Evolutionary conservation across 2,888 invertebrate genomes (phyloP).

Genomic region (Allacma fusca): DNA sequence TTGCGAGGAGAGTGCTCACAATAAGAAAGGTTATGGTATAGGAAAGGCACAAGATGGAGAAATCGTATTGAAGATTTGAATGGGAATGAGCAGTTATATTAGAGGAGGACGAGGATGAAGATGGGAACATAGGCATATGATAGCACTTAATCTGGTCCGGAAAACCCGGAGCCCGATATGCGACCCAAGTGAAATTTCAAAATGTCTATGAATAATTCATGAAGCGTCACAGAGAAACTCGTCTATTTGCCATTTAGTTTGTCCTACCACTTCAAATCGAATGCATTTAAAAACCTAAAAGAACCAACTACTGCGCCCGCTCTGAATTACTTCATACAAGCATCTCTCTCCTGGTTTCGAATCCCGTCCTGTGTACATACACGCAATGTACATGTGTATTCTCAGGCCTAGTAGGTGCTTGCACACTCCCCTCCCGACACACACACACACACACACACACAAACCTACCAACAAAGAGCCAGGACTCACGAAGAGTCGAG

Average conservation of each 20-base stretch:
- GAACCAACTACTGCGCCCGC: constrained; percentile 47
- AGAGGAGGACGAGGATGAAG: constrained; percentile 47
- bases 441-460: too few relatives aligned
- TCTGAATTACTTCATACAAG: constrained; percentile 36
- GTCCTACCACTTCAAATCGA: constrained; percentile 47
- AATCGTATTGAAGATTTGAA: constrained; percentile 51
- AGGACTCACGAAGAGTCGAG: too few relatives aligned
- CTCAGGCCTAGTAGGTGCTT: too few relatives aligned
- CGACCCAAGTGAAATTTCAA: constrained; percentile 61
- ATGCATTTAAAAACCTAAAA: constrained; percentile 43
- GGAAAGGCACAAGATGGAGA: constrained; percentile 28
- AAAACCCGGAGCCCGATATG: constrained; percentile 45
- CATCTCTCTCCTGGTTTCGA: neutral
- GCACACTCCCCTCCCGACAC: too few relatives aligned
- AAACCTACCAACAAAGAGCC: too few relatives aligned
- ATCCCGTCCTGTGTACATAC: neutral
- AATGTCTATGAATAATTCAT: constrained; percentile 61
- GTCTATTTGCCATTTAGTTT: constrained; percentile 47
- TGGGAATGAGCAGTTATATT: constrained; percentile 54
- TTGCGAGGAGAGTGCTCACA: neutral
- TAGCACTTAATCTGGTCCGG: constrained; percentile 58
- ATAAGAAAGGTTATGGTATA: neutral
- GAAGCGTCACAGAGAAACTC: constrained; percentile 55
- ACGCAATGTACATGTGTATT: neutral
- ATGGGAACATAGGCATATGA: constrained; percentile 61